phyloP scores from a whole-genome alignment of 92 coral and sea anemone species.

The Phenganax subtilis region DNA sequence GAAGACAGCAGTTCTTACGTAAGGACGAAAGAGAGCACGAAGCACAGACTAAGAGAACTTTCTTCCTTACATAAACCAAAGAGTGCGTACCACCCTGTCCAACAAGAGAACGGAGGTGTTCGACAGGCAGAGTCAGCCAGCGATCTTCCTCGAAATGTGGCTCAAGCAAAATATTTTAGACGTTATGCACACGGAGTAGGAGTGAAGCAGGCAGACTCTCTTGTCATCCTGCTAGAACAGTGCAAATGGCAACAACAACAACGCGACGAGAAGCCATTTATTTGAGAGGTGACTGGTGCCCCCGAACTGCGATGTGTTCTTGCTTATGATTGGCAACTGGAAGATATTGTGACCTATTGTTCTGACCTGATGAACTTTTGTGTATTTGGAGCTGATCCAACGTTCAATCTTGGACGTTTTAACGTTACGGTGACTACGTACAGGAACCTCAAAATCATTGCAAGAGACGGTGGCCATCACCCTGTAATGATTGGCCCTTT shows the following conservation, averaged over 20 bases:
- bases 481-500: constrained; percentile 59
- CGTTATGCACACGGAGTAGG: background rate
- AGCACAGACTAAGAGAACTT: constrained; percentile 18
- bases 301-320: constrained; percentile 56
- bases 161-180: background rate
- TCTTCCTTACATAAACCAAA: background rate
- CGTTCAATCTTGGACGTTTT: constrained; percentile 54
- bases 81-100: background rate
- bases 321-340: constrained; percentile 47
- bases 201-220: background rate
- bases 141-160: background rate
- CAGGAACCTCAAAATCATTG: constrained; percentile 33
- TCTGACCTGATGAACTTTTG: constrained; percentile 44
- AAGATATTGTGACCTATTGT: constrained; percentile 44
- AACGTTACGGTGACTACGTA: constrained; percentile 51
- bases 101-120: background rate
- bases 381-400: constrained; percentile 51
- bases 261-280: constrained; percentile 2
- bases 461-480: constrained; percentile 42
- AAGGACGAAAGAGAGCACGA: constrained; percentile 42
- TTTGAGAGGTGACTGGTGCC: constrained; percentile 50
- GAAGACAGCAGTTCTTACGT: background rate
- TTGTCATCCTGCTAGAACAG: constrained; percentile 3
- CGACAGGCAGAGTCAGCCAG: background rate
- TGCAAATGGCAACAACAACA: background rate